These are phyloP conservation scores for Heliopora coerulea DNA, from an alignment of 92 coral and sea anemone species.

Conservation along the genomic window DNA sequence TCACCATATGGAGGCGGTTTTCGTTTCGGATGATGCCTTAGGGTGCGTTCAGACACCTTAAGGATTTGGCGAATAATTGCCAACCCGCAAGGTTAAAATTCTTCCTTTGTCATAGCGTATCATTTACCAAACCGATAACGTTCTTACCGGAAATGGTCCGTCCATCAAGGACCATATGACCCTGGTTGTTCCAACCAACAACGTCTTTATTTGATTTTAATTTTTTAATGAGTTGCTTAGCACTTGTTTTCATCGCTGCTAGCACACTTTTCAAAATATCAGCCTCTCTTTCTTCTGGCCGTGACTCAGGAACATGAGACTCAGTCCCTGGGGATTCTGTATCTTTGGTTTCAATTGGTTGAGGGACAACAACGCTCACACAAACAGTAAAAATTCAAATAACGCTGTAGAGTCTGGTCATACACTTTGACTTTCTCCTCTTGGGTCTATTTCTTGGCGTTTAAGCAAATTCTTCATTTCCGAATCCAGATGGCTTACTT, in stretches of 20 bases:
- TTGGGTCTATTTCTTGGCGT: conserved; percentile 35
- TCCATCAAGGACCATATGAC: neutral
- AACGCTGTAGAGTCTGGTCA: conserved; percentile 38
- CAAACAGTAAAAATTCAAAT: conserved; percentile 46
- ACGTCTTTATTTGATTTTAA: conserved; percentile 12
- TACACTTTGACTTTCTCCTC: conserved; percentile 44
- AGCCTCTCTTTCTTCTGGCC: neutral
- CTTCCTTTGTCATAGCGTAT: conserved; percentile 11
- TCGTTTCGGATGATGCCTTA: neutral
- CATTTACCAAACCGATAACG: neutral
- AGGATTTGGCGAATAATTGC: neutral
- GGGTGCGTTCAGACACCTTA: neutral
- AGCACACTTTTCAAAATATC: conserved; percentile 34
- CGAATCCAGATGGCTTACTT: conserved; percentile 18
- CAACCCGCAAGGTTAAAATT: neutral
- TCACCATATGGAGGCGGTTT: neutral
- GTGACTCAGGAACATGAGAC: neutral
- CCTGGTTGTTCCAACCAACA: conserved; percentile 19
- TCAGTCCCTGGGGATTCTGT: neutral
- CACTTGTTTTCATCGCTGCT: neutral
- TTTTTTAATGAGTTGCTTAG: conserved; percentile 17
- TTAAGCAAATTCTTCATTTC: conserved; percentile 36
- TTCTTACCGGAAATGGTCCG: conserved; percentile 1
- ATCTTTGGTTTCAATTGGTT: conserved; percentile 33
- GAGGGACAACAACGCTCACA: too few relatives aligned